Evolutionary conservation across 1,140 invertebrate genomes (phyloP).

Genomic region (Periplaneta americana): DNA sequence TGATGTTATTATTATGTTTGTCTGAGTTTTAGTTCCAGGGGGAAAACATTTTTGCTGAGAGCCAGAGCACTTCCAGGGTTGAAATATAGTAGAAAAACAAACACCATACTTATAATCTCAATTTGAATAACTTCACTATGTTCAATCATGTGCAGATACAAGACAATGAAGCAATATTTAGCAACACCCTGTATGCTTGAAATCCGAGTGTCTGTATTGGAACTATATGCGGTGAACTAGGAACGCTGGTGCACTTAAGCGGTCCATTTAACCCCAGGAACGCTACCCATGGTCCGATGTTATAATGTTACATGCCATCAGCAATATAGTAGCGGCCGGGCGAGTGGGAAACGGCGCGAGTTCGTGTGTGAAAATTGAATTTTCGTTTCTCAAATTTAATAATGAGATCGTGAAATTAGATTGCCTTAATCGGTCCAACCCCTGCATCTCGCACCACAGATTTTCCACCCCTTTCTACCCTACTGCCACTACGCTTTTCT

Average conservation of each 20-base stretch:
- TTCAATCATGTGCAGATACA: no score
- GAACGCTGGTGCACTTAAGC: background rate
- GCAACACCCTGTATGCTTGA: background rate
- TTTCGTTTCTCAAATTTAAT: background rate
- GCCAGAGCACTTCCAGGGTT: no score
- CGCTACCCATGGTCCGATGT: background rate
- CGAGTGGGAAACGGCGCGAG: no score
- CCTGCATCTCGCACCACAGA: background rate
- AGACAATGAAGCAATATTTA: no score
- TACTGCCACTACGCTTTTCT: no score
- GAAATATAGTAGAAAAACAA: no score
- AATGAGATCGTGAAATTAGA: background rate
- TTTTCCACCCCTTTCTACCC: background rate
- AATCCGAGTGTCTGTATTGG: background rate
- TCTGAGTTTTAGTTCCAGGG: no score
- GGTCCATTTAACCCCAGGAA: background rate
- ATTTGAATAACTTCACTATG: no score
- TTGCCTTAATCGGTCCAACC: background rate
- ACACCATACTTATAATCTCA: no score
- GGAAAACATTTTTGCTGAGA: no score
- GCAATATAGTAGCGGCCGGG: background rate
- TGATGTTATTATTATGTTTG: no score
- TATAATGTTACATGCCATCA: background rate
- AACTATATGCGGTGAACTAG: background rate
- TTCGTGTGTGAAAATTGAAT: background rate